Evolutionary conservation across 2,113 vertebrate genomes (phyloP).

Genomic region (Laticauda colubrina): DNA sequence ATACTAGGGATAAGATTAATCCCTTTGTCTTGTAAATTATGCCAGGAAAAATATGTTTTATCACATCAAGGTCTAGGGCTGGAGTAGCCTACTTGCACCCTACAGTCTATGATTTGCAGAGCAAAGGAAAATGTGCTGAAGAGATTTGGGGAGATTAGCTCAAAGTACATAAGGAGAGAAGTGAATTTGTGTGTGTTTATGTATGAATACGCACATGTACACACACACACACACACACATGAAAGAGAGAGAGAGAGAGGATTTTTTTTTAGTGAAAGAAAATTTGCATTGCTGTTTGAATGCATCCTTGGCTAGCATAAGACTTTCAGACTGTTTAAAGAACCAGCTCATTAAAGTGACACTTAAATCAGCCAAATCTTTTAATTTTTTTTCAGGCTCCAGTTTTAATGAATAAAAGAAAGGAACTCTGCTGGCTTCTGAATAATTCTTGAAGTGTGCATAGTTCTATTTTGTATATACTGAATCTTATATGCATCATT

Average conservation of each 20-base stretch:
- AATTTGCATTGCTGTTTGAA: not conserved
- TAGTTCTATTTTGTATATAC: not conserved
- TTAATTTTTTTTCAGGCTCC: not conserved
- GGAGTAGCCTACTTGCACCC: not conserved
- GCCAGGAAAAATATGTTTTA: not conserved
- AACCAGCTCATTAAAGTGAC: not conserved
- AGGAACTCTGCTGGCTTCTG: not conserved
- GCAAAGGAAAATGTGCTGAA: not conserved
- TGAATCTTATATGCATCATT: not conserved
- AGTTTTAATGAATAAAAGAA: not conserved
- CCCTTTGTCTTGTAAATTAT: not conserved
- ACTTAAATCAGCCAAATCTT: not conserved
- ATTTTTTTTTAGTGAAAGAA: not conserved
- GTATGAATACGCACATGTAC: too few species aligned
- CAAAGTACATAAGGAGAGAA: not conserved
- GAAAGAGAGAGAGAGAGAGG: too few species aligned
- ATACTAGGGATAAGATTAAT: not conserved
- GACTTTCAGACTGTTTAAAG: not conserved
- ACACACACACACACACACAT: too few species aligned
- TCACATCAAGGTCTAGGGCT: too few species aligned
- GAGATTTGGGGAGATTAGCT: not conserved
- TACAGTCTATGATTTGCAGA: not conserved
- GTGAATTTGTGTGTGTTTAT: not conserved
- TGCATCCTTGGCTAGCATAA: not conserved
- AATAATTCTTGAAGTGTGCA: not conserved